Evolutionary conservation across 1,140 invertebrate genomes (phyloP).

Genomic region (Mactra quadrangularis): DNA sequence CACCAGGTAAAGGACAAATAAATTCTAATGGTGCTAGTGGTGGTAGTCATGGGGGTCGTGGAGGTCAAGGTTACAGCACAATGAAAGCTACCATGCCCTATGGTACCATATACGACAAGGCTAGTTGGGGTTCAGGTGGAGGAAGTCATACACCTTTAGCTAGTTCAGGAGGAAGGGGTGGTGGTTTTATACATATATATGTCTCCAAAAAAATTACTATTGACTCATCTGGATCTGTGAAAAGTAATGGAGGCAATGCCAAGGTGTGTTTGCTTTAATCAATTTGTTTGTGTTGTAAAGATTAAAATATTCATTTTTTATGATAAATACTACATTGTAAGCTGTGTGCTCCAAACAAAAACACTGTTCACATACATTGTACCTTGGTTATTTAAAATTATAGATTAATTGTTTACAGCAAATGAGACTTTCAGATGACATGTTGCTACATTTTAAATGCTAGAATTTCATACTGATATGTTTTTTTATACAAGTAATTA

Average conservation of each 20-base stretch:
- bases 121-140: slow-evolving; percentile 75
- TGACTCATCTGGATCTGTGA: slow-evolving; percentile 53
- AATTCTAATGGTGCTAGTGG: slow-evolving; percentile 66
- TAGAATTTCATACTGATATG: no score
- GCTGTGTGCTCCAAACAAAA: no score
- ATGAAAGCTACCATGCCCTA: slow-evolving; percentile 63
- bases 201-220: slow-evolving; percentile 45
- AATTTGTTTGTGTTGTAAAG: background rate
- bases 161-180: slow-evolving; percentile 70
- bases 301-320: no score
- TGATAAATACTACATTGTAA: no score
- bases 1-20: slow-evolving; percentile 70
- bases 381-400: no score
- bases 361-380: no score
- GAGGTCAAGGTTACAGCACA: slow-evolving; percentile 58
- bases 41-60: slow-evolving; percentile 71
- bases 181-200: slow-evolving; percentile 66
- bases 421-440: no score
- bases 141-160: slow-evolving; percentile 55
- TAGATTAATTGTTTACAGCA: no score
- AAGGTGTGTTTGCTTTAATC: slow-evolving; percentile 48
- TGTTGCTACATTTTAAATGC: no score
- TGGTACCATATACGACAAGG: slow-evolving; percentile 68
- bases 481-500: no score
- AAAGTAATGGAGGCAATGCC: slow-evolving; percentile 64